Evolutionary conservation across 1,140 invertebrate genomes (phyloP).

Genomic region (Lasioglossum baleicum): DNA sequence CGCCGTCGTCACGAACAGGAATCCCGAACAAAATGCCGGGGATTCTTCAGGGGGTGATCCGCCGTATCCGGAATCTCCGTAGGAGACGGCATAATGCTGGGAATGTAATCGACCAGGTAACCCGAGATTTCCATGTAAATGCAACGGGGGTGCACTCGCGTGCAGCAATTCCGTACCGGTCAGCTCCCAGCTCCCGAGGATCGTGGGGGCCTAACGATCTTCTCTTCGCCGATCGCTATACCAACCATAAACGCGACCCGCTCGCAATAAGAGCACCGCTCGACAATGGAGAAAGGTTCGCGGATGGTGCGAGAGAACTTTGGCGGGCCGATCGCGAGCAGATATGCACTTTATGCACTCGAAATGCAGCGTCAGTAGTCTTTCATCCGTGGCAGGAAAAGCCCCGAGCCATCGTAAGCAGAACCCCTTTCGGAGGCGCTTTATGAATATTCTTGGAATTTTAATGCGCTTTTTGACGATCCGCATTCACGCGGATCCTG

Average conservation of each 20-base stretch:
- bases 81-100: slow-evolving; percentile 47
- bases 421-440: slow-evolving; percentile 17
- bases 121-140: slow-evolving; percentile 61
- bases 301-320: no score
- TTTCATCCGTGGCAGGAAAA: slow-evolving; percentile 34
- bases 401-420: not conserved
- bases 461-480: slow-evolving; percentile 37
- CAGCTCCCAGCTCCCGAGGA: slow-evolving; percentile 13
- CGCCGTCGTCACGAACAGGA: not conserved
- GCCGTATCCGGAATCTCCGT: not conserved
- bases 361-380: slow-evolving; percentile 47
- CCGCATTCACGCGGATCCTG: slow-evolving; percentile 16
- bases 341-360: no score
- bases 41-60: slow-evolving; percentile 37
- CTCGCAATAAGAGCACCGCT: no score
- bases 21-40: slow-evolving; percentile 17
- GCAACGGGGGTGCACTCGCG: slow-evolving; percentile 26
- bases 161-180: slow-evolving; percentile 50
- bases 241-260: slow-evolving; percentile 33
- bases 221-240: slow-evolving; percentile 43
- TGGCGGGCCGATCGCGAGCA: no score
- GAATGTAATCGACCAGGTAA: slow-evolving; percentile 47
- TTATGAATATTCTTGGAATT: slow-evolving; percentile 48
- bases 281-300: no score
- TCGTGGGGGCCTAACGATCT: slow-evolving; percentile 42